Evolutionary conservation across 1,140 invertebrate genomes (phyloP).

Genomic region (Panagrolaimus sp.): DNA sequence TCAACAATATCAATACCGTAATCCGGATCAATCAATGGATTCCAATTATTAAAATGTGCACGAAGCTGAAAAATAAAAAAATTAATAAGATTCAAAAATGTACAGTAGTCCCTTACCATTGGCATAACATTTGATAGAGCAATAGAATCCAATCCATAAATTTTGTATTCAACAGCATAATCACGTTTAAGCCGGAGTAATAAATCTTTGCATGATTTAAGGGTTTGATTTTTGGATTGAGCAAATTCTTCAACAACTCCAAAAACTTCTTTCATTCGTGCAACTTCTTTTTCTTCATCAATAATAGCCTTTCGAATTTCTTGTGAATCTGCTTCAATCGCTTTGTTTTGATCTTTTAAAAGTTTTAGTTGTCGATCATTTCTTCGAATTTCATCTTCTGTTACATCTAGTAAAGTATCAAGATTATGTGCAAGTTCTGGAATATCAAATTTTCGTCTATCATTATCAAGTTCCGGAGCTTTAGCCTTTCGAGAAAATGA

Average conservation of each 20-base stretch:
- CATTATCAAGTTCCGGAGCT: slow-evolving; percentile 29
- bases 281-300: slow-evolving; percentile 21
- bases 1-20: slow-evolving; percentile 67
- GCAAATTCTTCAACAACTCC: slow-evolving; percentile 26
- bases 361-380: slow-evolving; percentile 75
- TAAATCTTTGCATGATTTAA: slow-evolving; percentile 69
- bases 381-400: slow-evolving; percentile 86
- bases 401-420: slow-evolving; percentile 72
- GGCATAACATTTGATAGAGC: slow-evolving; percentile 61
- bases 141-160: slow-evolving; percentile 62
- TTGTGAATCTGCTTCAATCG: slow-evolving; percentile 58
- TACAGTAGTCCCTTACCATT: slow-evolving; percentile 17
- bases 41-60: slow-evolving; percentile 63
- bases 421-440: slow-evolving; percentile 88
- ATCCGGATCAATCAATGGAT: slow-evolving; percentile 66
- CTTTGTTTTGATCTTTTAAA: slow-evolving; percentile 69
- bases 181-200: slow-evolving; percentile 70
- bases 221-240: slow-evolving; percentile 18
- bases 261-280: slow-evolving; percentile 28
- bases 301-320: slow-evolving; percentile 65
- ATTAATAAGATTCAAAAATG: no score
- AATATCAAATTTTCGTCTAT: slow-evolving; percentile 64
- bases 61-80: no score
- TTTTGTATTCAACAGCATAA: slow-evolving; percentile 63
- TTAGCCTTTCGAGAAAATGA: slow-evolving; percentile 31